phyloP scores from a whole-genome alignment of 35 echinoderm and acorn worm species.

The Amphiura filiformis region DNA sequence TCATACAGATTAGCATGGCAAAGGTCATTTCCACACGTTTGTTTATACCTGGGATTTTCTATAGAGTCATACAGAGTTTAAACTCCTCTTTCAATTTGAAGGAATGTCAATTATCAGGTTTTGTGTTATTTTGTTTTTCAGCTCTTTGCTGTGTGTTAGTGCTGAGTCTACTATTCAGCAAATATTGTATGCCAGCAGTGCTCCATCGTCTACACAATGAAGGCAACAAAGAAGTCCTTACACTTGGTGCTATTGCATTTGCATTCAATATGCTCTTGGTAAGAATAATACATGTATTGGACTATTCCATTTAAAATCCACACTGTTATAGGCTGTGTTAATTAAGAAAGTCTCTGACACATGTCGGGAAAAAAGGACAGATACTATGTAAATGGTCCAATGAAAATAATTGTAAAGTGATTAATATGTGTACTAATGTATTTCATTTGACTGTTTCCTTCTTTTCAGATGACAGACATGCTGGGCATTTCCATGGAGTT shows the following conservation, averaged over 20 bases:
- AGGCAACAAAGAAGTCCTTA: slow-evolving; percentile 73
- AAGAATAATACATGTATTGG: slow-evolving; percentile 19
- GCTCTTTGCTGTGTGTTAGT: slow-evolving; percentile 59
- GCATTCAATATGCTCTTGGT: slow-evolving; percentile 91
- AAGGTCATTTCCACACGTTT: too few species aligned
- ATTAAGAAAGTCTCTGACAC: too few species aligned
- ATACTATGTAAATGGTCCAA: too few species aligned
- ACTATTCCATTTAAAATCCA: not conserved
- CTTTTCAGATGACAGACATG: slow-evolving; percentile 80
- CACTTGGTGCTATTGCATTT: slow-evolving; percentile 49
- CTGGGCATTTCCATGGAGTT: slow-evolving; percentile 95
- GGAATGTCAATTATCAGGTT: too few species aligned
- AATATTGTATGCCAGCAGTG: slow-evolving; percentile 57
- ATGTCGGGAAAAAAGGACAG: too few species aligned
- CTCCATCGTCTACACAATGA: slow-evolving; percentile 42
- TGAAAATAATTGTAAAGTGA: too few species aligned
- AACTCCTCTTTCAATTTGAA: too few species aligned
- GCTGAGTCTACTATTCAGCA: slow-evolving; percentile 58
- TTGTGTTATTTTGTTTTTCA: slow-evolving; percentile 32
- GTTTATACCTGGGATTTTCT: too few species aligned
- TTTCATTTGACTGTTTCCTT: too few species aligned
- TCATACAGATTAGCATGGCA: too few species aligned
- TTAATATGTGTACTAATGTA: too few species aligned
- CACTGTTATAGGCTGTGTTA: not conserved
- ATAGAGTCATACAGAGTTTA: too few species aligned